Evolutionary conservation across 2,113 vertebrate species (phyloP).

Genomic region (Ptyas mucosa): DNA sequence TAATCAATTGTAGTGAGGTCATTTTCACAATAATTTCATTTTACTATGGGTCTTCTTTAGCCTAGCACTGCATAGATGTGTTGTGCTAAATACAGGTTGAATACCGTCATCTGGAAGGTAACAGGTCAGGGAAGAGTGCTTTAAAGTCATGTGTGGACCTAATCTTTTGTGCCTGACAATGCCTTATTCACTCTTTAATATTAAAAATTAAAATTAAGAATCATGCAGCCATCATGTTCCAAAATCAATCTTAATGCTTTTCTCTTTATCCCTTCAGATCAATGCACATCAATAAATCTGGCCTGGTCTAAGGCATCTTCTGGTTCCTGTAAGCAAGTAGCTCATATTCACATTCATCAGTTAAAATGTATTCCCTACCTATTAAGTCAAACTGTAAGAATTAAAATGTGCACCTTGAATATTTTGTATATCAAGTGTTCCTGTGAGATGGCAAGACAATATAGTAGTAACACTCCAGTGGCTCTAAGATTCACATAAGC

Average conservation of each 20-base stretch:
- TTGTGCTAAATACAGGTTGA: background rate
- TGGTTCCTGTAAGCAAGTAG: background rate
- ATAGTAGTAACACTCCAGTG: background rate
- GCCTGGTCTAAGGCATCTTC: background rate
- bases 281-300: background rate
- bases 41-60: background rate
- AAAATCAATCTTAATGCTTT: background rate
- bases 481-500: background rate
- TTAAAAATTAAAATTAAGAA: background rate
- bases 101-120: background rate
- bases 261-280: background rate
- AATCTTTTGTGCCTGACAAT: background rate
- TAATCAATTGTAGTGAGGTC: background rate
- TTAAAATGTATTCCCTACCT: background rate
- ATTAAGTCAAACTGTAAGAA: background rate
- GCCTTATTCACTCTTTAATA: background rate
- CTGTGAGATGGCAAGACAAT: background rate
- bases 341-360: background rate
- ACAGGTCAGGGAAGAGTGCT: background rate
- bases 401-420: background rate
- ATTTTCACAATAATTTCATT: background rate
- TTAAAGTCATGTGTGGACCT: background rate
- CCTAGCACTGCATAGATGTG: background rate
- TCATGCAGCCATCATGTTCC: background rate
- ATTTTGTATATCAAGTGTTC: background rate